phyloP scores from a whole-genome alignment of 2,888 invertebrate genomes.

The Auanema freiburgensis region DNA sequence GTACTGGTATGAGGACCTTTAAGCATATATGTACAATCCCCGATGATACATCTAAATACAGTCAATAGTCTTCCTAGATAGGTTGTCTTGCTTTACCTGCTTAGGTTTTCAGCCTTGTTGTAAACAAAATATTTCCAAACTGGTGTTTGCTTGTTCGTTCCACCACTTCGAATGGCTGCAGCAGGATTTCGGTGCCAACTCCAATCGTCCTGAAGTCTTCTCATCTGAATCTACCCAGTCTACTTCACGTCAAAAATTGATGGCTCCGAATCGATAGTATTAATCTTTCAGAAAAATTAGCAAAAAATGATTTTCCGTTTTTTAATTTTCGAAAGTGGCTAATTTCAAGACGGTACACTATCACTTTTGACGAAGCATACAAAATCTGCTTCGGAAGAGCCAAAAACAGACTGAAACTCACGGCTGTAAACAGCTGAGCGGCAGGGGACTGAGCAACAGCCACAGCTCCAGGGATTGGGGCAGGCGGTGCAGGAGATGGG shows the following conservation, averaged over 20 bases:
- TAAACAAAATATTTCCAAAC: slow-evolving; percentile 64
- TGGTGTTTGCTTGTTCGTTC: slow-evolving; percentile 63
- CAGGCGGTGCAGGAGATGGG: slow-evolving; percentile 25
- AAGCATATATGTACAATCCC: slow-evolving; percentile 61
- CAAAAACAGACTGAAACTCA: slow-evolving; percentile 6
- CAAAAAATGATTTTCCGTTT: too few relatives aligned
- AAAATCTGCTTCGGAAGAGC: not conserved
- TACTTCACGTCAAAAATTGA: not conserved
- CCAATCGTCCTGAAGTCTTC: slow-evolving; percentile 52
- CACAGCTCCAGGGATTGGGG: slow-evolving; percentile 53
- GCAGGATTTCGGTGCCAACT: slow-evolving; percentile 63
- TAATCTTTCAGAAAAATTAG: too few relatives aligned
- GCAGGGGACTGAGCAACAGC: slow-evolving; percentile 61
- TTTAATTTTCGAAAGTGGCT: too few relatives aligned
- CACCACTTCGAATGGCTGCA: slow-evolving; percentile 60
- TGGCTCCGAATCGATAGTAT: too few relatives aligned
- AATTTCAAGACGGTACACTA: too few relatives aligned
- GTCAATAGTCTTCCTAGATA: too few relatives aligned
- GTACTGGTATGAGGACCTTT: slow-evolving; percentile 63
- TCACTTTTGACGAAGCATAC: too few relatives aligned
- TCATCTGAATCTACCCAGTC: slow-evolving; percentile 18
- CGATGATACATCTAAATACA: slow-evolving; percentile 57
- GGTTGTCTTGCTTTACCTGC: slow-evolving; percentile 35
- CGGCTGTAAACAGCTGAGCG: slow-evolving; percentile 54
- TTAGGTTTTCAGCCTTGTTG: slow-evolving; percentile 60